A percentile compares a stretch with the other conserved stretches of the same genome.
Evolutionary conservation across 2,113 vertebrate genomes (phyloP).

Genomic region (Pelvicachromis taeniatus): DNA sequence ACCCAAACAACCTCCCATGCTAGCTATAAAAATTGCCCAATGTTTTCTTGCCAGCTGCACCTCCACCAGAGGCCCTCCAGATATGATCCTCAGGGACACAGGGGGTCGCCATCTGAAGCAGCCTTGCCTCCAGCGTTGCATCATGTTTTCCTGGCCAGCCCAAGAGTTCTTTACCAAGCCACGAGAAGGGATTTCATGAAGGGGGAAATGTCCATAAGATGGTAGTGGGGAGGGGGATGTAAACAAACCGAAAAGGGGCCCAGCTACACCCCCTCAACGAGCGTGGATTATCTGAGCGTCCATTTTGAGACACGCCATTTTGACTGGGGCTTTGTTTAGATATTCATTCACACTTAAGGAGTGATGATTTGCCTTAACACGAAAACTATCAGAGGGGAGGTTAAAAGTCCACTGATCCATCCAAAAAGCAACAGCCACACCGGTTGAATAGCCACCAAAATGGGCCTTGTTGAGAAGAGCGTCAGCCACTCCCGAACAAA

Average conservation of each 20-base stretch:
- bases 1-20: slow-evolving; percentile 3
- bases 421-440: slow-evolving; percentile 12
- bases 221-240: not conserved
- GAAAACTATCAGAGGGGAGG: not conserved
- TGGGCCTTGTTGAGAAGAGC: slow-evolving; percentile 20
- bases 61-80: slow-evolving; percentile 61
- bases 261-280: slow-evolving; percentile 9
- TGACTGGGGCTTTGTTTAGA: slow-evolving; percentile 49
- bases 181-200: slow-evolving; percentile 10
- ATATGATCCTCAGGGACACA: slow-evolving; percentile 48
- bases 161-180: slow-evolving; percentile 61
- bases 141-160: slow-evolving; percentile 20
- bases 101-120: slow-evolving; percentile 51
- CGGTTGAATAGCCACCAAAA: slow-evolving; percentile 30
- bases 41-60: slow-evolving; percentile 64
- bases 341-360: slow-evolving; percentile 8
- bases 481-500: slow-evolving; percentile 70
- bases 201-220: slow-evolving; percentile 48
- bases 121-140: slow-evolving; percentile 59
- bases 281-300: slow-evolving; percentile 65
- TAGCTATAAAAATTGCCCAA: slow-evolving; percentile 43
- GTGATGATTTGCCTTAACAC: not conserved
- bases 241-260: not conserved
- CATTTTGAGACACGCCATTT: slow-evolving; percentile 81
- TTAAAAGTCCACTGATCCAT: slow-evolving; percentile 63